Conservation (phyloP, 2,797 vertebrate genomes). For the Gambusia yucatana region DNA sequence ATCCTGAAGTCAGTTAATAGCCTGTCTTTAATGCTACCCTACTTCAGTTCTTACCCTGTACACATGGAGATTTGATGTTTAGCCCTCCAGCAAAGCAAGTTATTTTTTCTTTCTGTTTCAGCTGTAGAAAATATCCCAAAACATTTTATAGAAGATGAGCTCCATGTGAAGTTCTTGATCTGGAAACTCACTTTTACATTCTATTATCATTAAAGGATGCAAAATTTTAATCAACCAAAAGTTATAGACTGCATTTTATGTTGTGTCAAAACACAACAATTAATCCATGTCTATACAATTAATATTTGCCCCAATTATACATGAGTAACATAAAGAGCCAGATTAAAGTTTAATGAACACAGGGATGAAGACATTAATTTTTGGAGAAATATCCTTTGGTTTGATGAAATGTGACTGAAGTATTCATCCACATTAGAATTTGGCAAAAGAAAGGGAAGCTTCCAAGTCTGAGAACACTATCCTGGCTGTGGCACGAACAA, state of each 20-base stretch:
- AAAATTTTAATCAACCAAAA: neutral
- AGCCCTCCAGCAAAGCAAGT: neutral
- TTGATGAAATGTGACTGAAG: neutral
- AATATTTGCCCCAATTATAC: no score
- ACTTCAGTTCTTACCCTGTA: neutral
- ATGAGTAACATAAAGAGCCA: neutral
- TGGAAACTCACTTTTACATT: neutral
- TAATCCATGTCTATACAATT: no score
- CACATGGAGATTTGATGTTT: neutral
- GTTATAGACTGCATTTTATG: neutral
- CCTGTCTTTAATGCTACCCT: neutral
- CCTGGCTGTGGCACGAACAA: no score
- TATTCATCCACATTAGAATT: neutral
- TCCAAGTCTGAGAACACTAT: no score
- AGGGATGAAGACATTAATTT: neutral
- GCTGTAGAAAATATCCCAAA: neutral
- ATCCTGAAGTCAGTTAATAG: constrained; percentile 5
- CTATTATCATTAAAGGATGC: neutral
- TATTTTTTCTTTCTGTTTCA: neutral
- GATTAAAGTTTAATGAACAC: neutral
- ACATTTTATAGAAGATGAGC: neutral
- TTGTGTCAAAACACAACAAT: neutral
- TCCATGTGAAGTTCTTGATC: neutral
- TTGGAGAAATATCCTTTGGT: neutral
- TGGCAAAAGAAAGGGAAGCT: no score